phyloP scores from a whole-genome alignment of 2,888 invertebrate genomes.

The Pomacea canaliculata region DNA sequence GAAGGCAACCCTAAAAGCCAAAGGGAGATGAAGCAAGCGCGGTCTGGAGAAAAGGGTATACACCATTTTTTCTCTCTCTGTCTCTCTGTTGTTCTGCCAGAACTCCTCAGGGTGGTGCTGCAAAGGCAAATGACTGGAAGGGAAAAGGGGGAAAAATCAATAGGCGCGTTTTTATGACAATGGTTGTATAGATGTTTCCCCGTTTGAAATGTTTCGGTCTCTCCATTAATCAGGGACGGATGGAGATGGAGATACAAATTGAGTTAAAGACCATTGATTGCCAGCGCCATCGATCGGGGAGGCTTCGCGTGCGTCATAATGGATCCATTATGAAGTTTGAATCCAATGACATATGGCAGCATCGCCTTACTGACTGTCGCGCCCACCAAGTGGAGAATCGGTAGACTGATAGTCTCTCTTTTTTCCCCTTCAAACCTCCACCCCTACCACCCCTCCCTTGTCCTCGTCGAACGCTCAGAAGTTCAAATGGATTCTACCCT shows the following conservation, averaged over 20 bases:
- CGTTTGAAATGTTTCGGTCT: constrained; percentile 37
- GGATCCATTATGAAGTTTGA: constrained; percentile 18
- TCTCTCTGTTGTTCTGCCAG: background rate
- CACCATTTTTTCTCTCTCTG: background rate
- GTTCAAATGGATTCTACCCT: no score
- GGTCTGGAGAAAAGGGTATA: background rate
- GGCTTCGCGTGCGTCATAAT: constrained; percentile 12
- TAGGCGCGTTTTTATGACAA: constrained; percentile 38
- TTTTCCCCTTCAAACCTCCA: no score
- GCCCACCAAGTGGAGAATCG: background rate
- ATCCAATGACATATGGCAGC: constrained; percentile 24
- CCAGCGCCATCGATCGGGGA: constrained; percentile 16
- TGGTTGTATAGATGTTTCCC: constrained; percentile 38
- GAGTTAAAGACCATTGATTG: constrained; percentile 34
- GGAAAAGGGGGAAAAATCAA: constrained; percentile 24
- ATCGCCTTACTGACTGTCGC: constrained; percentile 14
- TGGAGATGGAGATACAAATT: constrained; percentile 39
- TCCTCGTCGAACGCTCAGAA: no score
- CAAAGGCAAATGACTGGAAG: background rate
- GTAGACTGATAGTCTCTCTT: background rate
- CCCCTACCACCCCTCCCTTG: no score
- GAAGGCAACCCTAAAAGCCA: background rate
- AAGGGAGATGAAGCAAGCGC: no score
- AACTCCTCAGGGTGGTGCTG: constrained; percentile 3
- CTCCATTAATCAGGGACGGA: constrained; percentile 37